These are phyloP conservation scores for Oryctes rhinoceros DNA, from an alignment of 1,140 invertebrate genomes.

Conservation along the genomic window DNA sequence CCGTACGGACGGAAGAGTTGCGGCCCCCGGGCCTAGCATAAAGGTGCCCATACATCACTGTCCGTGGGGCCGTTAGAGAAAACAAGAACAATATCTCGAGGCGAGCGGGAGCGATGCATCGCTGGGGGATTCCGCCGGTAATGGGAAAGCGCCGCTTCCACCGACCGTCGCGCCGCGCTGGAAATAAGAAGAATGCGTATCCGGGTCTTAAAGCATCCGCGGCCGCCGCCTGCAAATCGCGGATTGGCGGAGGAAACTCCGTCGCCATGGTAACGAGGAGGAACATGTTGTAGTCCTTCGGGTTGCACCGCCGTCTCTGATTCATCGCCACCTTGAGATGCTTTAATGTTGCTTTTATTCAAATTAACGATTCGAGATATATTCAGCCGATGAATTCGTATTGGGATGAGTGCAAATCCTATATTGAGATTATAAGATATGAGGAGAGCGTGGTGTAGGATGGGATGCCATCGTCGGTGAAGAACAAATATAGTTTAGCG, in stretches of 20 bases:
- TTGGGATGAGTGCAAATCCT: slow-evolving; percentile 35
- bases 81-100: slow-evolving; percentile 53
- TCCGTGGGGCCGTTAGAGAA: slow-evolving; percentile 53
- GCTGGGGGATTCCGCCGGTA: slow-evolving; percentile 52
- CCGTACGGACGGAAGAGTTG: slow-evolving; percentile 34
- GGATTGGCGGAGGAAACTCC: slow-evolving; percentile 57
- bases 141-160: slow-evolving; percentile 46
- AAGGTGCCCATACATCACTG: slow-evolving; percentile 49
- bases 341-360: slow-evolving; percentile 62
- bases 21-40: slow-evolving; percentile 30
- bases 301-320: slow-evolving; percentile 53
- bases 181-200: slow-evolving; percentile 57
- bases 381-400: slow-evolving; percentile 56
- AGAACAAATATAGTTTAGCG: not conserved
- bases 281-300: slow-evolving; percentile 54
- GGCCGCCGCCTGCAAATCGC: slow-evolving; percentile 54
- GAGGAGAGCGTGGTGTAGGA: not conserved
- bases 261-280: slow-evolving; percentile 59
- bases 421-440: slow-evolving; percentile 39
- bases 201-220: slow-evolving; percentile 57
- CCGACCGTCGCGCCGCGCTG: slow-evolving; percentile 25
- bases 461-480: not conserved
- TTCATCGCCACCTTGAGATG: slow-evolving; percentile 62
- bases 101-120: slow-evolving; percentile 49
- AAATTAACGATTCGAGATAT: slow-evolving; percentile 61